Evolutionary conservation across 2,888 invertebrate genomes (phyloP).

Genomic region (Hypolimnas misippus): DNA sequence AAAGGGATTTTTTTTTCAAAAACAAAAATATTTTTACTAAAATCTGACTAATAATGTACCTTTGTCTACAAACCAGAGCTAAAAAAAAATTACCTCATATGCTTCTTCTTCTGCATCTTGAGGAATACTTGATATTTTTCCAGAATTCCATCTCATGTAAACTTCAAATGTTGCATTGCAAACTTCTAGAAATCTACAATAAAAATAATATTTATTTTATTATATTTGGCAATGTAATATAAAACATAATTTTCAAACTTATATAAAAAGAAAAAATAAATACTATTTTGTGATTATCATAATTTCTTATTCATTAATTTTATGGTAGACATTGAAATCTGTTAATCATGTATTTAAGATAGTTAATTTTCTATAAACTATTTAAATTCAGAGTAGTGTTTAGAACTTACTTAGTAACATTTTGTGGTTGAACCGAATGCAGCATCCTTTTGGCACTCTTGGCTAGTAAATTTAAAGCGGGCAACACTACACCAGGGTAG

Average conservation of each 20-base stretch:
- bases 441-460: conserved; percentile 89
- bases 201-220: not conserved
- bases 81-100: conserved; percentile 68
- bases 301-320: not conserved
- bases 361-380: too few species aligned
- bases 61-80: not conserved
- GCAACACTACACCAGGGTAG: conserved; percentile 90
- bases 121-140: conserved; percentile 85
- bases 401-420: conserved; percentile 79
- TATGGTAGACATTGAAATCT: not conserved
- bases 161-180: conserved; percentile 88
- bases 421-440: conserved; percentile 84
- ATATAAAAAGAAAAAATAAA: not conserved
- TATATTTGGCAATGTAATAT: not conserved
- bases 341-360: too few species aligned
- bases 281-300: too few species aligned
- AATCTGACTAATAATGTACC: not conserved
- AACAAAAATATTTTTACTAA: not conserved
- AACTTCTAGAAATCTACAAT: conserved; percentile 84
- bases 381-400: too few species aligned
- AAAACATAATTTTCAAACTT: not conserved
- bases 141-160: conserved; percentile 87
- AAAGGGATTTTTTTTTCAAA: too few species aligned
- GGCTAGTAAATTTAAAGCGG: conserved; percentile 89
- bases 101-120: conserved; percentile 88